Conservation (phyloP, 2,113 vertebrate genomes). For the Gobius niger region DNA sequence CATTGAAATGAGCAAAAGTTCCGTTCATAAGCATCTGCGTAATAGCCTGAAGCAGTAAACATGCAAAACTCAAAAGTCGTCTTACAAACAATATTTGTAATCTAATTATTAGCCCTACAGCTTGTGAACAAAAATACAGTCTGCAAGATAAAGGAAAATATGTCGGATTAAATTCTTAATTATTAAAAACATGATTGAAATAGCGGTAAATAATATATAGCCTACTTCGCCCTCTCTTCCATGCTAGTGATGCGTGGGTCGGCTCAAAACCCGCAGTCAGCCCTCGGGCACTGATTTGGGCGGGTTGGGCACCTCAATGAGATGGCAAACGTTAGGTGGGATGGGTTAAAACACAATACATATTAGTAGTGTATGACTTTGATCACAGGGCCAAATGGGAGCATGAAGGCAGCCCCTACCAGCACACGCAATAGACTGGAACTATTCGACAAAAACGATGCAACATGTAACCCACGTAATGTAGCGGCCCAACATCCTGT, state of each 20-base stretch:
- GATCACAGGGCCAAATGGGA: too few relatives aligned
- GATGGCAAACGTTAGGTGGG: too few relatives aligned
- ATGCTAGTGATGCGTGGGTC: constrained; percentile 4
- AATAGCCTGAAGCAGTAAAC: constrained; percentile 21
- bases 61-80: constrained; percentile 42
- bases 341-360: too few relatives aligned
- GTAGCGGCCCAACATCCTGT: too few relatives aligned
- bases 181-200: constrained; percentile 1
- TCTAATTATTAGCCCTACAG: constrained; percentile 22
- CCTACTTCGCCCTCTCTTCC: constrained; percentile 3
- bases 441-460: too few relatives aligned
- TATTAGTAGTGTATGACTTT: too few relatives aligned
- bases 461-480: too few relatives aligned
- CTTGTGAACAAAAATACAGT: constrained; percentile 23
- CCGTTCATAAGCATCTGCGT: constrained; percentile 29
- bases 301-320: too few relatives aligned
- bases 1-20: constrained; percentile 46
- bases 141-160: constrained; percentile 10
- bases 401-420: too few relatives aligned
- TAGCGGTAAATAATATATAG: constrained; percentile 20
- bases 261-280: too few relatives aligned
- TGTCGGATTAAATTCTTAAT: constrained; percentile 6
- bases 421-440: too few relatives aligned
- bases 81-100: not conserved
- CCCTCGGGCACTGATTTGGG: too few relatives aligned